phyloP scores from a whole-genome alignment of 2,797 vertebrate genomes.

The Tachyglossus aculeatus region DNA sequence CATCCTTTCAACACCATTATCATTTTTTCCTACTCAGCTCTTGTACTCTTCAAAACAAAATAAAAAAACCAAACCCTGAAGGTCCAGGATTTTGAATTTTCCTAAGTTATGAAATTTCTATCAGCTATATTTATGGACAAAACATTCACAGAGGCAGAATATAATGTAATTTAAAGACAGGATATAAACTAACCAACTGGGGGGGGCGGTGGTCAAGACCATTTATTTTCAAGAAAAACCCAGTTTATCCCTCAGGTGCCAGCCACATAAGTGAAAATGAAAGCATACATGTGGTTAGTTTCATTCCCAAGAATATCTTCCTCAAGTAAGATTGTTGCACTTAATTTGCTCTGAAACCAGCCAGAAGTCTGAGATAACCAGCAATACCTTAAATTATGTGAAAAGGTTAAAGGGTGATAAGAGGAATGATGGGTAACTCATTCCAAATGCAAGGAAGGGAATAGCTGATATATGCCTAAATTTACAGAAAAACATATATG shows the following conservation, averaged over 20 bases:
- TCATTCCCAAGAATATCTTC: too few species aligned
- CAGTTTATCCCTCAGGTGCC: not conserved
- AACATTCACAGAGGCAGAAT: constrained; percentile 29
- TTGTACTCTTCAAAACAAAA: constrained; percentile 19
- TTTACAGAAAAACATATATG: not conserved
- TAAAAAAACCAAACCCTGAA: constrained; percentile 26
- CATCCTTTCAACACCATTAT: too few species aligned
- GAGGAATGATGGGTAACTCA: too few species aligned
- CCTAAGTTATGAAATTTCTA: constrained; percentile 1
- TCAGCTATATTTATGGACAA: constrained; percentile 16
- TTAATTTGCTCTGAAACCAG: not conserved
- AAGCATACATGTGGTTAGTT: not conserved
- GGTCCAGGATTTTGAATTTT: constrained; percentile 11
- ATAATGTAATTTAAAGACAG: not conserved
- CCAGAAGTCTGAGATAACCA: not conserved
- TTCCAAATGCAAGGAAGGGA: constrained; percentile 5
- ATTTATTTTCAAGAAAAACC: too few species aligned
- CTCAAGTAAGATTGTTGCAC: not conserved
- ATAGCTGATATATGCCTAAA: not conserved
- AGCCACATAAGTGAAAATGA: constrained; percentile 32
- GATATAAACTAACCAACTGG: constrained; percentile 20
- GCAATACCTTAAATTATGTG: not conserved
- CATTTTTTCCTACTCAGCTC: not conserved
- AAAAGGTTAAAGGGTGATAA: not conserved
- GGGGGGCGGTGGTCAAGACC: too few species aligned